These are phyloP conservation scores for Girardinichthys multiradiatus DNA, from an alignment of 2,113 vertebrate species.

Conservation along the genomic window DNA sequence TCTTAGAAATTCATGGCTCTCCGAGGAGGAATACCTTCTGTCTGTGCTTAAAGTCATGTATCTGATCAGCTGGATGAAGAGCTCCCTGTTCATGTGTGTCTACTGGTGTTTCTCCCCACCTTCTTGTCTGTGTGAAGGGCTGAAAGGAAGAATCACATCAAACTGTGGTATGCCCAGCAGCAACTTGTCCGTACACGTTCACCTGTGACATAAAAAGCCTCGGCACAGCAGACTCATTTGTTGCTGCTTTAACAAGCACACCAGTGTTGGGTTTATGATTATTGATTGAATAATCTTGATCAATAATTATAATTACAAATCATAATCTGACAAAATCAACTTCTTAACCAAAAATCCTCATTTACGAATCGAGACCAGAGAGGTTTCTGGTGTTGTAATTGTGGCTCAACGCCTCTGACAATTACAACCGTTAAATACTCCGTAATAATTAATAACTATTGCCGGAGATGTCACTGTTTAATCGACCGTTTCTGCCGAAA, in stretches of 20 bases:
- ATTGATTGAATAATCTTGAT: too few species aligned
- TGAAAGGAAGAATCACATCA: constrained; percentile 22
- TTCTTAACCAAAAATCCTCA: too few species aligned
- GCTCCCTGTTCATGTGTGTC: constrained; percentile 17
- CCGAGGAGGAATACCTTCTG: constrained; percentile 69
- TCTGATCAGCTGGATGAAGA: constrained; percentile 60
- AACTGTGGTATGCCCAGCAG: constrained; percentile 21
- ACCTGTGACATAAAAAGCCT: constrained; percentile 30
- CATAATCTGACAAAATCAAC: too few species aligned
- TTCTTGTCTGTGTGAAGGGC: constrained; percentile 26
- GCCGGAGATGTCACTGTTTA: too few species aligned
- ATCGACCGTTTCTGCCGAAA: too few species aligned
- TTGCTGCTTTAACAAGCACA: constrained; percentile 12
- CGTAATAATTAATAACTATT: too few species aligned
- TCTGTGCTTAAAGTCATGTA: constrained; percentile 68
- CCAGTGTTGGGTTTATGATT: too few species aligned
- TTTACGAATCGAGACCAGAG: too few species aligned
- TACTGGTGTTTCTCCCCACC: constrained; percentile 28
- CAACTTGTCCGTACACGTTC: constrained; percentile 41
- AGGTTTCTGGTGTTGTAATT: too few species aligned
- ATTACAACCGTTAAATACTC: too few species aligned
- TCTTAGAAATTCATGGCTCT: constrained; percentile 67
- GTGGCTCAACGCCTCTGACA: too few species aligned
- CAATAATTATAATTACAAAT: too few species aligned
- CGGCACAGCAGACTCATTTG: constrained; percentile 31